phyloP scores from a whole-genome alignment of 1,140 invertebrate genomes.

The Calephelis virginiensis region DNA sequence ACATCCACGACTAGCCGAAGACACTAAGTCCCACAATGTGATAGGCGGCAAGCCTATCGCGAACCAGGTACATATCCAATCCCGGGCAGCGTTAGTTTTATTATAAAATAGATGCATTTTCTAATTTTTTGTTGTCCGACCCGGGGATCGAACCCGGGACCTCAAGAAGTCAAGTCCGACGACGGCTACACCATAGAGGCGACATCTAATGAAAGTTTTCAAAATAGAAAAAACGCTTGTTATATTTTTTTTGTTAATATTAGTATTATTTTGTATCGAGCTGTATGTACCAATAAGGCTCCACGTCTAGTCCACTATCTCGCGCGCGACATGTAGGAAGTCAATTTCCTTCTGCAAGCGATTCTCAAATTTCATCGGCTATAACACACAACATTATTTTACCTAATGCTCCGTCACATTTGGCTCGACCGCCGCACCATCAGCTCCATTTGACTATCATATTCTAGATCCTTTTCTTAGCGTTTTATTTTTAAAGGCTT shows the following conservation, averaged over 20 bases:
- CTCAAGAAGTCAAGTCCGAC: no score
- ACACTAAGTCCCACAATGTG: no score
- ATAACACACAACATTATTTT: not conserved
- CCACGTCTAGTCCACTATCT: not conserved
- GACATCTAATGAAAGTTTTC: no score
- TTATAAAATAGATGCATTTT: no score
- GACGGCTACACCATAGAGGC: no score
- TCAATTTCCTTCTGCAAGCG: constrained; percentile 20
- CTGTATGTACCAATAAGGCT: not conserved
- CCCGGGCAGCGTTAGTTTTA: no score
- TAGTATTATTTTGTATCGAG: not conserved
- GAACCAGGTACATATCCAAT: no score
- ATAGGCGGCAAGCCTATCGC: no score
- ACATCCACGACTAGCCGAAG: no score
- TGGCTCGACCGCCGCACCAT: not conserved
- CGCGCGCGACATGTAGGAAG: constrained; percentile 13
- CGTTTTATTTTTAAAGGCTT: no score
- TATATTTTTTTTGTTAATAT: not conserved
- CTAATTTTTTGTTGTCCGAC: no score
- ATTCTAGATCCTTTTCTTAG: not conserved
- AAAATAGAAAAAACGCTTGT: not conserved
- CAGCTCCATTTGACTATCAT: not conserved
- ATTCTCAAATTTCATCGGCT: constrained; percentile 8
- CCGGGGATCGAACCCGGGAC: no score
- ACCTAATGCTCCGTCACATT: constrained; percentile 2